These are phyloP conservation scores for Laticauda laticaudata DNA, from an alignment of 2,113 vertebrate genomes.

Conservation along the genomic window DNA sequence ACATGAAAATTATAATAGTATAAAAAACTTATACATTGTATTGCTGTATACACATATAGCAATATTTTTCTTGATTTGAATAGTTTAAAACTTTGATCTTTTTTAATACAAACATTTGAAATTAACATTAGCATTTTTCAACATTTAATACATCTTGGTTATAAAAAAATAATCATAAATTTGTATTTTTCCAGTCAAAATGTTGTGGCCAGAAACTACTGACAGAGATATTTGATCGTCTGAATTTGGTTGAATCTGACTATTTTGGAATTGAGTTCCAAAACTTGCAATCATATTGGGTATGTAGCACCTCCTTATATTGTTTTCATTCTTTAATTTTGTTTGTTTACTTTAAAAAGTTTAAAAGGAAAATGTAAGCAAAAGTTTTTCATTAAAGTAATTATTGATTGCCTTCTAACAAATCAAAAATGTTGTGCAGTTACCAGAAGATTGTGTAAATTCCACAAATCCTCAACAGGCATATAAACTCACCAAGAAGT, in stretches of 20 bases:
- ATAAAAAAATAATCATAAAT: not conserved
- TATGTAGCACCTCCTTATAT: conserved; percentile 67
- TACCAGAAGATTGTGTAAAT: not conserved
- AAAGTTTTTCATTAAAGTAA: not conserved
- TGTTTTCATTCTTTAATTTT: not conserved
- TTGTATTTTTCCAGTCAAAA: conserved; percentile 74
- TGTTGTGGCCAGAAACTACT: conserved; percentile 78
- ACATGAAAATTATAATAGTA: not conserved
- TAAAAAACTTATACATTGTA: not conserved
- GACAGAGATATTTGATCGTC: conserved; percentile 80
- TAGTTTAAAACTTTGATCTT: not conserved
- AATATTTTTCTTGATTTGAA: not conserved
- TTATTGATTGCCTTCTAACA: not conserved
- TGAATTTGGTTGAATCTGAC: conserved; percentile 91
- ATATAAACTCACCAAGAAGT: not conserved
- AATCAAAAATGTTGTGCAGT: not conserved
- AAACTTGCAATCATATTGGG: conserved; percentile 86
- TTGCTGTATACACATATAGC: not conserved
- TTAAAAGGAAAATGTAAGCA: not conserved
- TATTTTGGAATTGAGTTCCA: conserved; percentile 97
- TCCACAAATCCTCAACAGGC: not conserved
- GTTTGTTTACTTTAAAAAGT: not conserved
- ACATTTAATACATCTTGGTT: not conserved
- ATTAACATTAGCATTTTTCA: not conserved
- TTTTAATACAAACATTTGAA: not conserved